A percentile compares a stretch with the other conserved stretches of the same genome.
Evolutionary conservation across 2,113 vertebrate species (phyloP).

Genomic region (Pseudopodoces humilis): DNA sequence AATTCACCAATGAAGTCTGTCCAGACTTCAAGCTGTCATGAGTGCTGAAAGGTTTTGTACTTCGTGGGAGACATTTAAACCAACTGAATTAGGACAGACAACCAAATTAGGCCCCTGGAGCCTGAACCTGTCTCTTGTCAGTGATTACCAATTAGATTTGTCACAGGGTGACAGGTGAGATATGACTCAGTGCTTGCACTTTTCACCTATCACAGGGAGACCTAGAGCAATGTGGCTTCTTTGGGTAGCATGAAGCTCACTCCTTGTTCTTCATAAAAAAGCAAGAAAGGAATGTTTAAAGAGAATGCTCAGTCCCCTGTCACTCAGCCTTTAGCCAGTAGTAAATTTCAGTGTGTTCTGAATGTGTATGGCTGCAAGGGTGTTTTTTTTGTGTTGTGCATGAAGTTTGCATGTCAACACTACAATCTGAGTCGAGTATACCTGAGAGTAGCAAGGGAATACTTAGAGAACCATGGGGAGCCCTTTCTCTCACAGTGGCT

Average conservation of each 20-base stretch:
- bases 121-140: not conserved
- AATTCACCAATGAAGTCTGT: not conserved
- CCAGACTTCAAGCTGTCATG: not conserved
- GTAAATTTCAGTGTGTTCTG: not conserved
- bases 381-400: not conserved
- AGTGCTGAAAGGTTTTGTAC: not conserved
- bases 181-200: not conserved
- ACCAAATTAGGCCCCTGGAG: not conserved
- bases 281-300: not conserved
- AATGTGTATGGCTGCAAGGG: not conserved
- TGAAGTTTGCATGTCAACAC: not conserved
- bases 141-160: not conserved
- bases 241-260: not conserved
- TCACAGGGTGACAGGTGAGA: not conserved
- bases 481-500: not conserved
- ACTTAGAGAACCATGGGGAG: not conserved
- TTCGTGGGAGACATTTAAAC: not conserved
- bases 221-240: not conserved
- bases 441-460: not conserved
- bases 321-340: not conserved
- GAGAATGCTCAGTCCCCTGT: accelerated
- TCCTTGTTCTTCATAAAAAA: not conserved
- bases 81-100: not conserved
- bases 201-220: not conserved
- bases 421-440: not conserved